Conservation (phyloP, 1,140 invertebrate species). For the Trichonephila clavipes region DNA sequence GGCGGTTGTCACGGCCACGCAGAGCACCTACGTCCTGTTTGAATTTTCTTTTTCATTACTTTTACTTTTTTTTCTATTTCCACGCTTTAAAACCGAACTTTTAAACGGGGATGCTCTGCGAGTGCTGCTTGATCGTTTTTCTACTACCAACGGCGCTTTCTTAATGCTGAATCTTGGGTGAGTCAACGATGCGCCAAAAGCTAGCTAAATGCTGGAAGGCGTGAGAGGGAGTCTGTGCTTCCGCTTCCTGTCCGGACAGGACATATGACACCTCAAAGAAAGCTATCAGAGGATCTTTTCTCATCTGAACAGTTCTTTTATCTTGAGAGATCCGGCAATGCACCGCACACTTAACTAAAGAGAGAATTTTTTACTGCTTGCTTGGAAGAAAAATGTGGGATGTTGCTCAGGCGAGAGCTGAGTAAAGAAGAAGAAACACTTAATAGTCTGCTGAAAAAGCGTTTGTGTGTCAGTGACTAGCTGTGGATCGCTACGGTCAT, state of each 20-base stretch:
- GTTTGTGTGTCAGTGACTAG: no score
- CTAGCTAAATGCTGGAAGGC: conserved; percentile 31
- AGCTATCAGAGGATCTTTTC: background rate
- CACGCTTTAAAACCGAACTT: no score
- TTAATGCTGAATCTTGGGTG: background rate
- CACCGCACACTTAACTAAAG: background rate
- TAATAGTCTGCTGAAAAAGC: background rate
- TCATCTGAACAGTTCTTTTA: background rate
- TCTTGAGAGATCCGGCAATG: background rate
- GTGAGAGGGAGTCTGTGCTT: conserved; percentile 24
- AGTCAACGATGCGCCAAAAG: conserved; percentile 47
- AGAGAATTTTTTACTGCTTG: background rate
- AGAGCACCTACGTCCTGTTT: background rate
- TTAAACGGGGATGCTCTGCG: background rate
- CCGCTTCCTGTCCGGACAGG: conserved; percentile 49
- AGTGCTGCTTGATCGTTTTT: no score
- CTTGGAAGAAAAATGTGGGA: background rate
- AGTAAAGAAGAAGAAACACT: background rate
- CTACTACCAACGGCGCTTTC: background rate
- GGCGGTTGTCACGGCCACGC: conserved; percentile 5
- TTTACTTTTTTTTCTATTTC: background rate
- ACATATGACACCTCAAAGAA: background rate
- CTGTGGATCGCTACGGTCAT: no score
- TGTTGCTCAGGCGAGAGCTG: background rate
- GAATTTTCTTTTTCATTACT: background rate